Conservation (phyloP, 2,888 invertebrate genomes). For the Eucera pruinosa region DNA sequence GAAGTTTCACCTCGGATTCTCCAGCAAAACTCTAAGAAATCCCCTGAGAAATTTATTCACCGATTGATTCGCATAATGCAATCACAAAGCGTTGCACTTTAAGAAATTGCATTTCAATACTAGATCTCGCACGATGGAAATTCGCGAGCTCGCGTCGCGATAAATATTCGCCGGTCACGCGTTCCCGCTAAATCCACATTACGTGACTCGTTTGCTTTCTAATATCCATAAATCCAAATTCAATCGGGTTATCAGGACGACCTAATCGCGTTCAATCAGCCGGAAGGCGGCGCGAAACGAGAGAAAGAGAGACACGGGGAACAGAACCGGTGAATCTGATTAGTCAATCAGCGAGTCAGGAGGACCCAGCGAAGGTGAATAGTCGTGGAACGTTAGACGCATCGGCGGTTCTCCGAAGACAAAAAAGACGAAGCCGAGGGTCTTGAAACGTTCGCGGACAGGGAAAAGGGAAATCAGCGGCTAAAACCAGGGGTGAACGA, state of each 20-base stretch:
- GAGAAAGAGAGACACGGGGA: conserved; percentile 8
- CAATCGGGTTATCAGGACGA: conserved; percentile 65
- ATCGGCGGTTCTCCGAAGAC: too few species aligned
- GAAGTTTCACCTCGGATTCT: background rate
- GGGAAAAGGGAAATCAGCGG: conserved; percentile 55
- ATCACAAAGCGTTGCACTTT: background rate
- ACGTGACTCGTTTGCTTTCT: conserved; percentile 54
- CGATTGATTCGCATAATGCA: conserved; percentile 14
- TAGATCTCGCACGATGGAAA: background rate
- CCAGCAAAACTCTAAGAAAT: background rate
- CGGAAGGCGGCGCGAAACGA: conserved; percentile 55
- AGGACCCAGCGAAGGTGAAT: conserved; percentile 39
- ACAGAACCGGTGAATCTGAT: conserved; percentile 63
- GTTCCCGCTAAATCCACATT: conserved; percentile 40
- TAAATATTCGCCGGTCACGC: conserved; percentile 40
- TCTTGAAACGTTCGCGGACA: conserved; percentile 8
- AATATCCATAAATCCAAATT: conserved; percentile 70
- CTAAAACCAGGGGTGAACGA: conserved; percentile 32
- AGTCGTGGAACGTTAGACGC: too few species aligned
- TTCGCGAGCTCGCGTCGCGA: background rate
- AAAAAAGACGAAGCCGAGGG: background rate
- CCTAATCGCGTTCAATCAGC: conserved; percentile 71
- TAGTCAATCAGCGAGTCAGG: conserved; percentile 65
- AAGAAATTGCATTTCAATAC: conserved; percentile 14
- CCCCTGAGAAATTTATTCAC: conserved; percentile 17